phyloP scores from a whole-genome alignment of 1,140 invertebrate species.

The Leptinotarsa undecemlineata region DNA sequence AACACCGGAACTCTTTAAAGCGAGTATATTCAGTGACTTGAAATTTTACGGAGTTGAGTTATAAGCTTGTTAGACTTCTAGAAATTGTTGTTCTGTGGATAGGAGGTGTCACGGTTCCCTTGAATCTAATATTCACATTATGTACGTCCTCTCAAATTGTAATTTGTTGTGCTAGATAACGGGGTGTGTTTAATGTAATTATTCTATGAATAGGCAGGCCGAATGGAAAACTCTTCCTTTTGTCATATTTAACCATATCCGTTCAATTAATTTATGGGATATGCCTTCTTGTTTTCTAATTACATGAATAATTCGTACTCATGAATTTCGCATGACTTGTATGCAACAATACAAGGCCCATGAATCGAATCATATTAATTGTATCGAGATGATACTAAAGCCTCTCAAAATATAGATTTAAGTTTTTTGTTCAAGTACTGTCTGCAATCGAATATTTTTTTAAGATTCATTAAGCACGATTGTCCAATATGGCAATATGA shows the following conservation, averaged over 20 bases:
- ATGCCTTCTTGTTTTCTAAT: background rate
- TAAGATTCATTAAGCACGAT: background rate
- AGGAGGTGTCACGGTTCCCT: background rate
- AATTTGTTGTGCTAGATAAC: background rate
- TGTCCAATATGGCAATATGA: background rate
- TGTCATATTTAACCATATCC: background rate
- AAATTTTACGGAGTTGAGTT: no score
- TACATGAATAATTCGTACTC: background rate
- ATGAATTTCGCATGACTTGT: background rate
- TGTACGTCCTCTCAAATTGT: background rate
- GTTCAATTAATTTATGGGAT: background rate
- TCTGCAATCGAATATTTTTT: background rate
- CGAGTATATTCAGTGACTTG: no score
- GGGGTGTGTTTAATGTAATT: background rate
- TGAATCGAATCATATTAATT: background rate
- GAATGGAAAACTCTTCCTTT: background rate
- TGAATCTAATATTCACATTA: background rate
- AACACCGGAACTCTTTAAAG: no score
- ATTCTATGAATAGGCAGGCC: background rate
- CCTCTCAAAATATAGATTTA: background rate
- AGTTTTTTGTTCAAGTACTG: background rate
- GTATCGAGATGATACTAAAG: background rate
- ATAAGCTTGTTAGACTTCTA: no score
- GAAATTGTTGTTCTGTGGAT: background rate
- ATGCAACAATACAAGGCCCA: background rate